Evolutionary conservation across 2,797 vertebrate species (phyloP).

Genomic region (Myotis vivesi): DNA sequence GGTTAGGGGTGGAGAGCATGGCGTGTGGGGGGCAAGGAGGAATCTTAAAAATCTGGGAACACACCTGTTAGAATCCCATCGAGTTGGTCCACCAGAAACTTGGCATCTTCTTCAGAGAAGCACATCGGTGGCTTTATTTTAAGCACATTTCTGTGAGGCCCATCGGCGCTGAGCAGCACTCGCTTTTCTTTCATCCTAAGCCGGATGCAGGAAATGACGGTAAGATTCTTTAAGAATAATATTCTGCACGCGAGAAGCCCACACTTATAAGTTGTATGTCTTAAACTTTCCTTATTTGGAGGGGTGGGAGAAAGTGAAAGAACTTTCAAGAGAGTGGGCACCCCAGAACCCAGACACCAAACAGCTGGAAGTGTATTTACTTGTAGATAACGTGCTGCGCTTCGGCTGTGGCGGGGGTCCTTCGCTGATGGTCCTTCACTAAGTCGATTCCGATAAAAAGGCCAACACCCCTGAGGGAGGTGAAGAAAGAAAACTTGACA

Average conservation of each 20-base stretch:
- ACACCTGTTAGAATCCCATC: conserved; percentile 92
- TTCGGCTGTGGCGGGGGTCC: conserved; percentile 94
- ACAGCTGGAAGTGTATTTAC: conserved; percentile 81
- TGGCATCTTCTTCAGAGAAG: conserved; percentile 91
- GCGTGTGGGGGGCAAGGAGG: no score
- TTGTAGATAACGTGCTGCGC: conserved; percentile 95
- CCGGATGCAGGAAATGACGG: not conserved
- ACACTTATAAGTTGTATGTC: not conserved
- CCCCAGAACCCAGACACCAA: not conserved
- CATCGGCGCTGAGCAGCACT: conserved; percentile 95
- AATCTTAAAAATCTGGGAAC: not conserved
- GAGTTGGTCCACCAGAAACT: conserved; percentile 88
- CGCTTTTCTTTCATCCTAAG: conserved; percentile 91
- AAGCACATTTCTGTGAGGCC: conserved; percentile 94
- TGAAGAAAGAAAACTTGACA: not conserved
- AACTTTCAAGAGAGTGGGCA: not conserved
- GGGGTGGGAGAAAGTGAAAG: not conserved
- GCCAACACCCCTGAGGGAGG: conserved; percentile 89
- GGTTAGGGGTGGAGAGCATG: not conserved
- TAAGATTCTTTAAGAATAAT: not conserved
- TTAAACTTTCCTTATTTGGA: not conserved
- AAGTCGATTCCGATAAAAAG: conserved; percentile 96
- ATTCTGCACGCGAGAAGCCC: not conserved
- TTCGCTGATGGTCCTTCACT: conserved; percentile 89
- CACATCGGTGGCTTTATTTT: conserved; percentile 99